Conservation (phyloP, 2,797 vertebrate genomes). For the Lagocephalus sceleratus region DNA sequence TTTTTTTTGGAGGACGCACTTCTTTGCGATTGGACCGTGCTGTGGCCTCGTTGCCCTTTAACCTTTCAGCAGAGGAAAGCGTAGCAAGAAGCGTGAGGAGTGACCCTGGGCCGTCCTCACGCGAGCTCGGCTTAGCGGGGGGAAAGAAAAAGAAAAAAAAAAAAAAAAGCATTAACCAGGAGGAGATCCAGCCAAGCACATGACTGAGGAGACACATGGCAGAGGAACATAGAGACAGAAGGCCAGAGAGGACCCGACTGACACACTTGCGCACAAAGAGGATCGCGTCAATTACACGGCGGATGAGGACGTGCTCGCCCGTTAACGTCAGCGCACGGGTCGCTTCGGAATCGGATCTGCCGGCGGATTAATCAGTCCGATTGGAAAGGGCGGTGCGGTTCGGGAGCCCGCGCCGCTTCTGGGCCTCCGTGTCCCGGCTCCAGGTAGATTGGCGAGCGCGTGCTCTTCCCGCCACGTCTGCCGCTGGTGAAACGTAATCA, state of each 20-base stretch:
- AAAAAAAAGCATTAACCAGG: slow-evolving; percentile 53
- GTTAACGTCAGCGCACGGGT: neutral
- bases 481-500: neutral
- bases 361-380: neutral
- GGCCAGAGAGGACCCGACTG: slow-evolving; percentile 22
- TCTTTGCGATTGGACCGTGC: too few relatives aligned
- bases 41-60: too few relatives aligned
- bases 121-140: slow-evolving; percentile 36
- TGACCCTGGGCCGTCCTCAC: slow-evolving; percentile 15
- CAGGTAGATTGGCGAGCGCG: slow-evolving; percentile 11
- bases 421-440: slow-evolving; percentile 20
- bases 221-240: slow-evolving; percentile 5
- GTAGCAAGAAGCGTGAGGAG: slow-evolving; percentile 1
- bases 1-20: too few relatives aligned
- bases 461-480: slow-evolving; percentile 36
- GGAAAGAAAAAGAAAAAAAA: too few relatives aligned
- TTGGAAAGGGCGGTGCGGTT: neutral
- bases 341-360: neutral
- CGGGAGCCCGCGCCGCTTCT: neutral
- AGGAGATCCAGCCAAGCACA: slow-evolving; percentile 60
- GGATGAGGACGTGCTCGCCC: slow-evolving; percentile 1
- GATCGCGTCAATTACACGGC: slow-evolving; percentile 8
- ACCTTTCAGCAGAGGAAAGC: neutral
- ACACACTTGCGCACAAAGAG: slow-evolving; percentile 41
- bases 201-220: slow-evolving; percentile 60